phyloP scores from a whole-genome alignment of 64 coral and sea anemone species.

The Dendronephthya gigantea region DNA sequence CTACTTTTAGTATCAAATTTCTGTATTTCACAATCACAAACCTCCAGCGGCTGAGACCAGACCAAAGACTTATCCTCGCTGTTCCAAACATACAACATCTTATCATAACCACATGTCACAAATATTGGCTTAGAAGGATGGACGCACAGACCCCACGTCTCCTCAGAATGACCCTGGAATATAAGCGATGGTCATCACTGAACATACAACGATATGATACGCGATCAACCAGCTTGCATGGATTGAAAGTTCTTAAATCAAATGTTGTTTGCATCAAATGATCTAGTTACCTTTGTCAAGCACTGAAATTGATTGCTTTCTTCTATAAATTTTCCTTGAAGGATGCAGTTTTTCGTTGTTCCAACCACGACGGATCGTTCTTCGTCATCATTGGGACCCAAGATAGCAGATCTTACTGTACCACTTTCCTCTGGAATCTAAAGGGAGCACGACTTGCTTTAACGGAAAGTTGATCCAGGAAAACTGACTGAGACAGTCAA shows the following conservation, averaged over 20 bases:
- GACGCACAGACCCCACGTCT: conserved; percentile 55
- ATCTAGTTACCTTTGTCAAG: neutral
- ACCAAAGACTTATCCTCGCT: conserved; percentile 25
- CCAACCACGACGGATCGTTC: neutral
- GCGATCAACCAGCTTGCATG: neutral
- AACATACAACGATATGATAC: too few relatives aligned
- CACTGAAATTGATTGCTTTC: neutral
- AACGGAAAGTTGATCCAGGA: neutral
- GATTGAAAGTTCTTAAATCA: too few relatives aligned
- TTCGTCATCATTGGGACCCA: neutral
- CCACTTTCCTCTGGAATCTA: neutral
- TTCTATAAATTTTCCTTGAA: neutral
- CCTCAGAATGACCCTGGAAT: conserved; percentile 56
- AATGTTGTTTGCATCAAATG: too few relatives aligned
- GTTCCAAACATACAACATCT: conserved; percentile 43
- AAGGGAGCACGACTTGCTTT: neutral
- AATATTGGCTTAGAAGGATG: conserved; percentile 40
- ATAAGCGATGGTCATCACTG: too few relatives aligned
- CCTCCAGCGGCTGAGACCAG: conserved; percentile 51
- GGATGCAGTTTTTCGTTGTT: neutral
- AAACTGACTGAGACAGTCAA: too few relatives aligned
- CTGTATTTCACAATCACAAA: too few relatives aligned
- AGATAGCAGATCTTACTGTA: neutral
- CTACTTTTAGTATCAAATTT: too few relatives aligned
- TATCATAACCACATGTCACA: conserved; percentile 61